phyloP scores from a whole-genome alignment of 2,113 vertebrate genomes.

The Pomatostomus ruficeps region DNA sequence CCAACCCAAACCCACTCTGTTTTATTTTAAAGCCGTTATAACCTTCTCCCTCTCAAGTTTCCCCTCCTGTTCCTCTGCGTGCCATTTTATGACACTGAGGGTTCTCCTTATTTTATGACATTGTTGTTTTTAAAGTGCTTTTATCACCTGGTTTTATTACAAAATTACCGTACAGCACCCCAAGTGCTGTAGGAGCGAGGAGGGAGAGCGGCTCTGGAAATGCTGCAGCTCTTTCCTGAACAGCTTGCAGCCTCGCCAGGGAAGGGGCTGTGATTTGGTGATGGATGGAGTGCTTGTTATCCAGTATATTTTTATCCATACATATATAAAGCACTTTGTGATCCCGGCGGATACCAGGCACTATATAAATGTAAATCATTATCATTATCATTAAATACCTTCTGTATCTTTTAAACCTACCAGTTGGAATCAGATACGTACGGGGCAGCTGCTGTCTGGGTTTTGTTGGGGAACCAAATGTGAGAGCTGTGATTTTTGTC shows the following conservation, averaged over 20 bases:
- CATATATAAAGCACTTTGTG: slow-evolving; percentile 23
- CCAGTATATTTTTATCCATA: slow-evolving; percentile 12
- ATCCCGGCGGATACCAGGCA: slow-evolving; percentile 10
- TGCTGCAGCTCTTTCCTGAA: background rate
- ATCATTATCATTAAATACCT: slow-evolving; percentile 59
- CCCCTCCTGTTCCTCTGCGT: background rate
- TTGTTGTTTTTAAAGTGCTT: slow-evolving; percentile 54
- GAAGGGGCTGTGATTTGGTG: background rate
- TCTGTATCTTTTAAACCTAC: slow-evolving; percentile 40
- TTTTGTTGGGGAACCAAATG: background rate
- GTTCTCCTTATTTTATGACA: slow-evolving; percentile 31
- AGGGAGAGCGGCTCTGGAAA: background rate
- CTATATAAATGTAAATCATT: slow-evolving; percentile 63
- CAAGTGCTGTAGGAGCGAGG: background rate
- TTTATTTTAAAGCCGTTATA: background rate
- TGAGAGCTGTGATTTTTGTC: background rate
- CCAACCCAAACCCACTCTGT: background rate
- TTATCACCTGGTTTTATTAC: slow-evolving; percentile 59
- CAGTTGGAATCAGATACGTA: background rate
- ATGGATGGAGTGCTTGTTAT: slow-evolving; percentile 8
- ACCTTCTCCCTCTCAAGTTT: background rate
- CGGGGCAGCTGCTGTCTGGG: background rate
- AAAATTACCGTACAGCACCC: background rate
- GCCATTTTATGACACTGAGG: background rate
- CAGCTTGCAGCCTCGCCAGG: background rate